These are phyloP conservation scores for Drosophila algonquin DNA, from an alignment of 2,888 invertebrate genomes.

Conservation along the genomic window DNA sequence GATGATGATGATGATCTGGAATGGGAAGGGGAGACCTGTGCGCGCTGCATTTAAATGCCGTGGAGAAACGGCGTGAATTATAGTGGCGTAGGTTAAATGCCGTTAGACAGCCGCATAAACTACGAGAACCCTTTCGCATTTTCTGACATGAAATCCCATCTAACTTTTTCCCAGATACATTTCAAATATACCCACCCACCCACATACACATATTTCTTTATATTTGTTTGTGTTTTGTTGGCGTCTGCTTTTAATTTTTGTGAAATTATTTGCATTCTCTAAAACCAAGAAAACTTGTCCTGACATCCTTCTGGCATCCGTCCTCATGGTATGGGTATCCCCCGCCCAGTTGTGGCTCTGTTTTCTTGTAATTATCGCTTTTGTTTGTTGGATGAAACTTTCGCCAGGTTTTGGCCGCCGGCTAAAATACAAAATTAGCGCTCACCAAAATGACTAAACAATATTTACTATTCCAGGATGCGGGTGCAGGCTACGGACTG, in stretches of 20 bases:
- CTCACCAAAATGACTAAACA: constrained; percentile 76
- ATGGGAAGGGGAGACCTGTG: constrained; percentile 42
- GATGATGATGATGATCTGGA: constrained; percentile 44
- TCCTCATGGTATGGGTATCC: constrained; percentile 3
- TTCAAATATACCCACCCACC: constrained; percentile 49
- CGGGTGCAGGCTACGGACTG: constrained; percentile 10
- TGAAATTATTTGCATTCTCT: constrained; percentile 72
- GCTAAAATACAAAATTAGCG: constrained; percentile 81
- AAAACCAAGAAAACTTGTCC: constrained; percentile 51
- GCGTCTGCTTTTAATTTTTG: constrained; percentile 75
- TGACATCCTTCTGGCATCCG: constrained; percentile 10
- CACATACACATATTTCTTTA: neutral
- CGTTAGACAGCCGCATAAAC: constrained; percentile 80
- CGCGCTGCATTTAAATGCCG: constrained; percentile 79
- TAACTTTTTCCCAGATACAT: constrained; percentile 35
- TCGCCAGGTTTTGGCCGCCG: constrained; percentile 75
- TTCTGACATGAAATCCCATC: constrained; percentile 44
- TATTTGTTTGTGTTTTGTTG: constrained; percentile 34
- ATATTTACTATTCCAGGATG: constrained; percentile 59
- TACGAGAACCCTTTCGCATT: constrained; percentile 73
- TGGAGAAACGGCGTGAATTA: constrained; percentile 80
- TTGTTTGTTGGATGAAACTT: constrained; percentile 76
- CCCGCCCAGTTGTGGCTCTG: constrained; percentile 20
- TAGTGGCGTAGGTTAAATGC: constrained; percentile 83
- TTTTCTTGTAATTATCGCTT: constrained; percentile 80